Evolutionary conservation across 1,140 invertebrate species (phyloP), one percentile per base, ranked within the genome.

Genomic region (Pemphigus obesinymphae): DNA sequence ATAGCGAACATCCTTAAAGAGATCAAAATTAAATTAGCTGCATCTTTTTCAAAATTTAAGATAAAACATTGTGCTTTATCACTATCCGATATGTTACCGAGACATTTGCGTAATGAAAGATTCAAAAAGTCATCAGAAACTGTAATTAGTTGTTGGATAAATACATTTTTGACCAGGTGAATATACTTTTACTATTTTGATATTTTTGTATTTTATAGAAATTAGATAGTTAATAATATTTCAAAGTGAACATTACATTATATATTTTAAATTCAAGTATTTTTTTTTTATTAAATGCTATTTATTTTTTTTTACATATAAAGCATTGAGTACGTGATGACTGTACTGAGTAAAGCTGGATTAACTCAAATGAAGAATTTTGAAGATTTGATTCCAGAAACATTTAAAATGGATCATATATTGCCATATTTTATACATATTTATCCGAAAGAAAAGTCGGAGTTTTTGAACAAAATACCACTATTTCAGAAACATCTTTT

Each of bases 61-160:
- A 80, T 80, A 63, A 80, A 80, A 45, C 76, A 80, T 63, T 80
- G 76, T 11, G 76, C 76, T 5, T 29, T 63, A 43, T 80, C 76
- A 29, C 11, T 80, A 10, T 58, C 76, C 23, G 76, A 80, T 61
- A 61, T 80, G 76, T 26, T 80, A 15, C 76, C 76, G 3, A 80
- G 20, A 17, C 76, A 80, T 45, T 45, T 80, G 6, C 76, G 76
- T 2, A 61, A 80, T 31, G 76, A 80, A 6, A 34, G 76, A 40
- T 80, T 80, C 37, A 80, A 80, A 43, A 80, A 80, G 20, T 80
- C 76, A 6, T 80, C 76, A 8, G 76, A 80, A 80, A 80, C 55
- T 1, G 37, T 80, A 29, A 80, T 80, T 23, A 43, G 53, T 45
- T 80, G 76, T 80, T 80, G 76, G 76, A 80, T 80, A 48, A 80